phyloP scores from a whole-genome alignment of 2,888 invertebrate genomes.

The Drosophila parthenogenetica region DNA sequence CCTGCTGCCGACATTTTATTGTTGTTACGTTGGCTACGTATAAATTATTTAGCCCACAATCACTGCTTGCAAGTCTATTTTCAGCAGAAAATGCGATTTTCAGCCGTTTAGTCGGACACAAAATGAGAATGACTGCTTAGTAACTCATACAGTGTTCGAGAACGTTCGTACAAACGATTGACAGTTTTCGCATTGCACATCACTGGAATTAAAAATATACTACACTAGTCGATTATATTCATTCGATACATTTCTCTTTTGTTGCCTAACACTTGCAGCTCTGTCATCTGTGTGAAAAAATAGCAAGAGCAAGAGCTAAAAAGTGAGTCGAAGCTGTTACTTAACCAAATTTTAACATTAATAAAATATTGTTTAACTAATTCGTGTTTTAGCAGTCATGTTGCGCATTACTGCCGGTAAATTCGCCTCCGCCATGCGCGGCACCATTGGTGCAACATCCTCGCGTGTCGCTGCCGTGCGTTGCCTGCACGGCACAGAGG shows the following conservation, averaged over 20 bases:
- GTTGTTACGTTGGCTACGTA: conserved; percentile 43
- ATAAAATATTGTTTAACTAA: conserved; percentile 21
- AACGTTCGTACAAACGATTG: conserved; percentile 40
- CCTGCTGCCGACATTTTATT: conserved; percentile 77
- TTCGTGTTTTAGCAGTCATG: conserved; percentile 82
- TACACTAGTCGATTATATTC: not conserved
- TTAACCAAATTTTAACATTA: conserved; percentile 72
- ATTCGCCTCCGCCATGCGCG: conserved; percentile 83
- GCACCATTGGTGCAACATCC: conserved; percentile 74
- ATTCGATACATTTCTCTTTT: conserved; percentile 16
- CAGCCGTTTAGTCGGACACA: conserved; percentile 61
- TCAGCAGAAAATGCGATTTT: conserved; percentile 64
- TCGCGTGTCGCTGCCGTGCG: conserved; percentile 81
- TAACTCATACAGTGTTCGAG: conserved; percentile 54
- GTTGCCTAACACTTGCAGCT: conserved; percentile 36
- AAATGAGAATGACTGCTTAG: conserved; percentile 59
- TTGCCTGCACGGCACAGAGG: conserved; percentile 86
- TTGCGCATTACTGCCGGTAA: conserved; percentile 86
- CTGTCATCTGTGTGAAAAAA: conserved; percentile 61
- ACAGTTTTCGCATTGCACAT: conserved; percentile 38
- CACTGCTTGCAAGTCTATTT: conserved; percentile 39
- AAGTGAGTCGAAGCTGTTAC: conserved; percentile 76
- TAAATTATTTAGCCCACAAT: conserved; percentile 39
- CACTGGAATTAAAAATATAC: conserved; percentile 9
- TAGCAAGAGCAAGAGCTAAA: conserved; percentile 63